Base-by-base conservation (phyloP, 2,797 vertebrate species). In the Pterois miles region DNA sequence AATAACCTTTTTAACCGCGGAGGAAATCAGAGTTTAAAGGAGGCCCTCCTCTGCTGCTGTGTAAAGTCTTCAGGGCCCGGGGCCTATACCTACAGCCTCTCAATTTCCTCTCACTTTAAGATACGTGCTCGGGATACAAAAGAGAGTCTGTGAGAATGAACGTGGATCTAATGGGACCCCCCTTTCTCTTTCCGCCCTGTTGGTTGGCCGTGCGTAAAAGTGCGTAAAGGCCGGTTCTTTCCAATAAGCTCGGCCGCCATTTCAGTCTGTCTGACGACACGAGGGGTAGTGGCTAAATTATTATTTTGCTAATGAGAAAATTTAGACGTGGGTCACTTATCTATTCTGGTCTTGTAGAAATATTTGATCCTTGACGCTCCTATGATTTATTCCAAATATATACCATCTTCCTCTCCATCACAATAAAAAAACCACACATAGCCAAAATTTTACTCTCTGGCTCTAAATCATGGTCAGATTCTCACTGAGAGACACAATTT, bases 21-120 rank as follows among this genome's bases (percentile, higher is more conserved):
- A 93, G 90, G 88, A 92, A 89, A 91, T 90, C 87, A 88, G 81
- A 85, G 76, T 92, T 91, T 82, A 84, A 81, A 84, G 75, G 83
- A 86, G 86, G 83, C 60, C 88, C 89, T 88, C 87, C 82, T 76
- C 68, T 80, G 74, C 65, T 83, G 83, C 53, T 67, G 59, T 87
- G 84, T 76, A 43, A 82, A 77, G 82, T 81, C 77, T 85, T 79
- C 13, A 65, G 89, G 89, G 87, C 89, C 87, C 78, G 54, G 33
- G 89, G 87, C 89, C 86, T 84, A 18, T 67, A 88, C 89, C 85
- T 86, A 76, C 78, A 77, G 82, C 75, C 80, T 82, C 84, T 89
- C 83, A 57, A 80, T 84, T 68, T 89, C 81, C 85, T 87, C 79
- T 87, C 77, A 80, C 87, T 90, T 90, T 79, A 73, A 78, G 60